Evolutionary conservation across 1,140 invertebrate species (phyloP), one percentile per base, ranked within the genome.

Genomic region (Chironomus striatipennis): DNA sequence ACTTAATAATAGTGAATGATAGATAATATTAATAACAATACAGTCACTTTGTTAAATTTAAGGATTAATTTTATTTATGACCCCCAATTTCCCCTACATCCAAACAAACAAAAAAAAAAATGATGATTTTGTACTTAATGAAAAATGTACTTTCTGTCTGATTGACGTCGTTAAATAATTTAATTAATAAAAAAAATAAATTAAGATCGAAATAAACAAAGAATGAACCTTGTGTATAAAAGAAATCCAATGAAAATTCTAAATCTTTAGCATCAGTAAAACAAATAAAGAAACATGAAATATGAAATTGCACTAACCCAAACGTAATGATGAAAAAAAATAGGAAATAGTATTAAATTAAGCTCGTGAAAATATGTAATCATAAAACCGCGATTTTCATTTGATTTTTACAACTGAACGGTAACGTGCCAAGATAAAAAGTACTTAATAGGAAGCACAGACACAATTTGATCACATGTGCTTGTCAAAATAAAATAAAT

Each of bases 1-100:
- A 57, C 47, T 57, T 57, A 57, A 57, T 57, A 57, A 57, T 57
- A n/a, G n/a, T 57, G 47, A 57, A 57, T 57, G n/a, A 57, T 57
- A 34, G 24, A 34, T 34, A 34, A 34, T 57, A 57, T 57, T 57
- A 47, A 47, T 47, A 10, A 57, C 47, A n/a, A 12, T 57, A 57
- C 47, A 12, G 47, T 57, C 47, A 57, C 47, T 57, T 57, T 57
- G 12, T n/a, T 57, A 57, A 57, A 57, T 5, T 15, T 57, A 34
- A 34, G 47, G 12, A 57, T 57, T 57, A n/a, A 57, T 57, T 57
- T 12, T 57, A 57, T n/a, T 57, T 57, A 7, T 34, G 24, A 2
- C 24, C 24, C 24, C 24, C 24, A 34, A 34, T 34, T 34, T 34
- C 5, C 24, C 24, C 24, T 34, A 2, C 24, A 34, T 34, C 24